Evolutionary conservation across 2,113 vertebrate genomes (phyloP), one percentile per base, ranked within the genome.

Genomic region (Salvelinus fontinalis): DNA sequence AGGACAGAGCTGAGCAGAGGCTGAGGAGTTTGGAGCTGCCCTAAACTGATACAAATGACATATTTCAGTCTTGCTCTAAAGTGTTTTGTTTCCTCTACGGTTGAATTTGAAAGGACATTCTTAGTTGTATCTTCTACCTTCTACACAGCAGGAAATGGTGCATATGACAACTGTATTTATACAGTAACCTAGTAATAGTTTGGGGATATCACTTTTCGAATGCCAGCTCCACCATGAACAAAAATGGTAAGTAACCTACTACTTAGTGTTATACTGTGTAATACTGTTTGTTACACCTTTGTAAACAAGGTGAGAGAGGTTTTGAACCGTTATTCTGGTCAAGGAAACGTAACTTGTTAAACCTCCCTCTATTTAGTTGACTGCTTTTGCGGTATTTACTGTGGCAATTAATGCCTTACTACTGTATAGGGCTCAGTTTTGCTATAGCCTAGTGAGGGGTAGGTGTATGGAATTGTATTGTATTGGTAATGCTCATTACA

Each of bases 201-300:
- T 71, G 70, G 49, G 26, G 48, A 57, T 54, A 22, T 27, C 49
- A 54, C 54, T 49, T 29, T 22, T 71, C 24, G 24, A 54, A 48
- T 54, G 70, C 6, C 27, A 27, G 49, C 5, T 57, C 12, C 51
- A 48, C 24, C 66, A 76, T 76, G 74, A 76, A 54, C 51, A 69
- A 44, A 4, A 76, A 67, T 44, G 74, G 74, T 76, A 76, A 76
- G 74, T 70, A 31, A 9, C 27, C 18, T 29, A 31, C 20, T 22
- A 39, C 16, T 7, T 59, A 62, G 8, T 62, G 18, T 24, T 13
- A 44, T 11, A 44, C 2, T 62, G 59, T 54, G 59, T 24, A 1
- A 24, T 62, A 22, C 9, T 22, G 6, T 9, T 62, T 1, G 16
- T 62, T 62, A n/a, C n/a, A 62, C 16, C 7, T 22, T 22, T 62